A percentile compares a stretch with the other conserved stretches of the same genome.
Conservation (phyloP, 2,797 vertebrate species). For the Novumbra hubbsi region DNA sequence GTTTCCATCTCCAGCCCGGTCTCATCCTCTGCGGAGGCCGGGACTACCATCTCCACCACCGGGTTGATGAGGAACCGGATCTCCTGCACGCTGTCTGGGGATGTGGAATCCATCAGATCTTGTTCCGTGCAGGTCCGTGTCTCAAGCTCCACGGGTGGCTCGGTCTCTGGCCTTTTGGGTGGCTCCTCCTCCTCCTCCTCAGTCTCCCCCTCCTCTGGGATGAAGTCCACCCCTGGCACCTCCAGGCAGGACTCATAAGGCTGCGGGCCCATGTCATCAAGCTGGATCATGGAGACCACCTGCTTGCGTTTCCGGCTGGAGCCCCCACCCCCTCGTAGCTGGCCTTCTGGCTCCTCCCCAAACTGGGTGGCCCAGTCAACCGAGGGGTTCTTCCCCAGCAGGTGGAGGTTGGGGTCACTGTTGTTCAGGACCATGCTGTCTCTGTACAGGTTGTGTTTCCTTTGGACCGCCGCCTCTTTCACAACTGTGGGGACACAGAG, state of each 20-base stretch:
- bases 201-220: constrained; percentile 66
- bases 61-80: constrained; percentile 78
- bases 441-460: constrained; percentile 93
- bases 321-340: constrained; percentile 2
- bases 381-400: constrained; percentile 75
- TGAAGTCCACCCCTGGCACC: constrained; percentile 71
- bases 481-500: constrained; percentile 75
- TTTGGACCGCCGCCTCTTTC: constrained; percentile 93
- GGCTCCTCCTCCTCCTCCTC: constrained; percentile 7
- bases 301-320: constrained; percentile 78
- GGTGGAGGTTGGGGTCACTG: constrained; percentile 93
- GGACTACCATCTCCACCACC: constrained; percentile 58
- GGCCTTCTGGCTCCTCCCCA: constrained; percentile 14
- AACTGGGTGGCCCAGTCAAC: constrained; percentile 87
- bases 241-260: constrained; percentile 78
- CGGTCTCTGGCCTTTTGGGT: neutral
- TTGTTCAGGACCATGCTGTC: constrained; percentile 93
- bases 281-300: constrained; percentile 92
- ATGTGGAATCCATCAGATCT: constrained; percentile 39
- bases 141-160: neutral
- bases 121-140: neutral
- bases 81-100: constrained; percentile 70
- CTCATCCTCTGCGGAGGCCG: constrained; percentile 32
- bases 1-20: constrained; percentile 14
- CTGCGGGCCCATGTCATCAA: constrained; percentile 65